A percentile compares a stretch with the other conserved stretches of the same genome.
Conservation (phyloP, 92 coral and sea anemone species). For the Porites evermanni region DNA sequence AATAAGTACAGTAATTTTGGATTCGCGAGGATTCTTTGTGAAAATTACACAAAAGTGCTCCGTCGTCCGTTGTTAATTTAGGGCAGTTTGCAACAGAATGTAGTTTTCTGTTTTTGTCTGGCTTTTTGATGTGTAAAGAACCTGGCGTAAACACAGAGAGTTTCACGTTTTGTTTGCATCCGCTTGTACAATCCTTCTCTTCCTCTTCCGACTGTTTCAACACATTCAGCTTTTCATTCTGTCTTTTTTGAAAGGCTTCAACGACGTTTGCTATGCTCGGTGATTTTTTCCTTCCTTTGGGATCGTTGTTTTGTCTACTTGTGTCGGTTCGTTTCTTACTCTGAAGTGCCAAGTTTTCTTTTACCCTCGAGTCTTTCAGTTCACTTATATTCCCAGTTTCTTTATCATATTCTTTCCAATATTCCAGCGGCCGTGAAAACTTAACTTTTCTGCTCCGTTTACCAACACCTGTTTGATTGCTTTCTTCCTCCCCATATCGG, state of each 20-base stretch:
- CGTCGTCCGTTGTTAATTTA: neutral
- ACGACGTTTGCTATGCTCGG: conserved; percentile 61
- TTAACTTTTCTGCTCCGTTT: conserved; percentile 57
- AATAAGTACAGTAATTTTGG: conserved; percentile 4
- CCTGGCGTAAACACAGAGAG: neutral
- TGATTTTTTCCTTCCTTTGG: conserved; percentile 16
- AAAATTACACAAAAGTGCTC: neutral
- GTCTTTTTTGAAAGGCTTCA: conserved; percentile 50
- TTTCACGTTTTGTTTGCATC: conserved; percentile 11
- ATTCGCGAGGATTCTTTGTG: conserved; percentile 3
- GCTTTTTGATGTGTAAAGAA: conserved; percentile 5
- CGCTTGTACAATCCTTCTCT: neutral
- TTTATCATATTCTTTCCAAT: conserved; percentile 72
- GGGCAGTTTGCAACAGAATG: neutral
- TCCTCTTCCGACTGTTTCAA: conserved; percentile 12
- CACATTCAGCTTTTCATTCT: conserved; percentile 20
- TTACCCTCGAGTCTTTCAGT: neutral
- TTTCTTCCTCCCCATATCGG: neutral
- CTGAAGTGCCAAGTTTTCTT: neutral
- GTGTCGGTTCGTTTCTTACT: neutral
- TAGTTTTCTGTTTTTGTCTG: neutral
- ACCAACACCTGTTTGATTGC: neutral
- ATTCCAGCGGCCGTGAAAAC: conserved; percentile 76
- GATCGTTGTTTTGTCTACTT: conserved; percentile 5
- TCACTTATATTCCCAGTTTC: conserved; percentile 63